Evolutionary conservation across 2,888 invertebrate genomes (phyloP), one percentile per base, ranked within the genome.

Genomic region (Caenorhabditis drosophilae): DNA sequence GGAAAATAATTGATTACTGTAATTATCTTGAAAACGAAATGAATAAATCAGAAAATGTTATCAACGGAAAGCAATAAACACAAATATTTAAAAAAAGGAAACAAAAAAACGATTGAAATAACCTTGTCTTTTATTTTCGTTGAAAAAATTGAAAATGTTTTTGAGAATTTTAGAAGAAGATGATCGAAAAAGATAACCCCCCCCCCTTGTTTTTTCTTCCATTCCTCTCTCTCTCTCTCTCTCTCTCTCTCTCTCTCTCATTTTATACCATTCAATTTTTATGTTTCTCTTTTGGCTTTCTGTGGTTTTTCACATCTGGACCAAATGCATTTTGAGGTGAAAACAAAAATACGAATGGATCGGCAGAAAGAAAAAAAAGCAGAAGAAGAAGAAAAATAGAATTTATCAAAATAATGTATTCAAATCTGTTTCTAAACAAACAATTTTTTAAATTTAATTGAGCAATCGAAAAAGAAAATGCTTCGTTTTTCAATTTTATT

Each of bases 401-500:
- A 60, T 60, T 54, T 60, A 60, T 60, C 60, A 60, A 60, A 60
- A 54, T 60, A 60, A 60, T 60, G 60, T 49, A 54, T 54, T 60
- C 44, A 53, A 48, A 44, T 38, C 48, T 20, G 42, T 34, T 18
- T 9, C 26, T 38, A 16, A 40, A n/a, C n/a, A n/a, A n/a, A n/a
- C n/a, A n/a, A n/a, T n/a, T n/a, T n/a, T n/a, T n/a, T n/a, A n/a
- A n/a, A n/a, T n/a, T n/a, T 6, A 31, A 31, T 31, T 31, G 6
- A 31, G 31, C 12, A 31, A 31, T 12, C 6, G 31, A 31, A 31
- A 31, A 31, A 31, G 31, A 31, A 31, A 6, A 9, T 31, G 12
- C 12, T 9, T 9, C 12, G 31, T 31, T 31, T 31, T 31, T 31
- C 31, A 31, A 31, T 31, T 31, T 31, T 31, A 9, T 31, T 31